Evolutionary conservation across 2,888 invertebrate species (phyloP).

Genomic region (Odiellus spinosus): DNA sequence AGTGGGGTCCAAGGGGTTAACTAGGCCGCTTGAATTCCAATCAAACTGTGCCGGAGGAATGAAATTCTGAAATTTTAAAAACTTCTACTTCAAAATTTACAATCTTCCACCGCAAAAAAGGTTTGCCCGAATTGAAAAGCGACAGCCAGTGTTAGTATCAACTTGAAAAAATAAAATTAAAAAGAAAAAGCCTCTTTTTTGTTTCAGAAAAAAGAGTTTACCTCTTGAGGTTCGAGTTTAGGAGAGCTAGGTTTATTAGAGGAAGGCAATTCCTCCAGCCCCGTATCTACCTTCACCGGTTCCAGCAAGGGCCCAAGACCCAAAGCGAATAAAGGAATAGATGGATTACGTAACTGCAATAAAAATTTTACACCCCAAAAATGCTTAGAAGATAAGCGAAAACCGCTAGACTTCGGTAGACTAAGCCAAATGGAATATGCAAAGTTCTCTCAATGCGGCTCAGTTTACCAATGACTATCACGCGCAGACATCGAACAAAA

Average conservation of each 20-base stretch:
- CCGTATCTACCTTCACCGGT: conserved; percentile 17
- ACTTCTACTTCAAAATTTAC: neutral
- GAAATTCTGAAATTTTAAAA: conserved; percentile 22
- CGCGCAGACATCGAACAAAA: too few species aligned
- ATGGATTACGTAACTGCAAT: conserved; percentile 54
- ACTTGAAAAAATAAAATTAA: neutral
- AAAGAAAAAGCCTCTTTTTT: neutral
- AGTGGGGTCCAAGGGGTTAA: conserved; percentile 47
- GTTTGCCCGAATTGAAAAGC: neutral
- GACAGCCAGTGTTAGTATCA: neutral
- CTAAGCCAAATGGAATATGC: too few species aligned
- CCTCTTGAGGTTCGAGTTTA: too few species aligned
- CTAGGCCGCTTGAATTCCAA: conserved; percentile 53
- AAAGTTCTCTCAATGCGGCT: too few species aligned
- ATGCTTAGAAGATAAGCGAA: too few species aligned
- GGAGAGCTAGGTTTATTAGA: too few species aligned
- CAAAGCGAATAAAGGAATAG: conserved; percentile 70
- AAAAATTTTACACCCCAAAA: too few species aligned
- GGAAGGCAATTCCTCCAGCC: too few species aligned
- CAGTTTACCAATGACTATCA: too few species aligned
- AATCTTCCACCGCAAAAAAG: neutral
- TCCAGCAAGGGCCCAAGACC: conserved; percentile 46
- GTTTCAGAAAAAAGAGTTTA: too few species aligned
- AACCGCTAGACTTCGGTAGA: too few species aligned
- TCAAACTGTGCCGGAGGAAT: conserved; percentile 50